Evolutionary conservation across 1,140 invertebrate species (phyloP).

Genomic region (Melanaphis sacchari): DNA sequence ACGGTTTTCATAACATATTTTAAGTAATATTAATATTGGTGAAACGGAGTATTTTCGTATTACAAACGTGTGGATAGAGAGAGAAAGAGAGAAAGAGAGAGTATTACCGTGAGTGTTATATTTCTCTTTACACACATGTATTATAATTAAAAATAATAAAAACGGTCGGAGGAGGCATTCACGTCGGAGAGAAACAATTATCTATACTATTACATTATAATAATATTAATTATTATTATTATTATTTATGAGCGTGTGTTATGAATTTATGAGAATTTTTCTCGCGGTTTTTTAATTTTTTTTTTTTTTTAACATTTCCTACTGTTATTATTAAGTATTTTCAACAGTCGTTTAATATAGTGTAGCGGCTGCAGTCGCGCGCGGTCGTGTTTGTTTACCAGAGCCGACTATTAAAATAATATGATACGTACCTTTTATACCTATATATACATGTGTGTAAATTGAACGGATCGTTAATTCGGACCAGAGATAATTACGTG

Average conservation of each 20-base stretch:
- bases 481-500: slow-evolving; percentile 36
- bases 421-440: not conserved
- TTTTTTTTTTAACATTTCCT: slow-evolving; percentile 1
- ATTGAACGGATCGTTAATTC: slow-evolving; percentile 52
- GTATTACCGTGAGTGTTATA: not conserved
- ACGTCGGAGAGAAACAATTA: slow-evolving; percentile 11
- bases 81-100: not conserved
- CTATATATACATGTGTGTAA: not conserved
- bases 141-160: slow-evolving; percentile 17
- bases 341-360: not conserved
- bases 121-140: not conserved
- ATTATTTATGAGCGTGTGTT: not conserved
- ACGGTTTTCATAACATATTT: not conserved
- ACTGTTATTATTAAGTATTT: not conserved
- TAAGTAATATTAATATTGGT: not conserved
- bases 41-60: not conserved
- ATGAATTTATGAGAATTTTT: not conserved
- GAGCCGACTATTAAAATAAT: not conserved
- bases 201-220: not conserved
- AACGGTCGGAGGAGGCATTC: not conserved
- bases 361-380: not conserved
- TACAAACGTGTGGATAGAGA: not conserved
- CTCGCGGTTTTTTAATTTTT: not conserved
- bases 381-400: slow-evolving; percentile 35
- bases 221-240: not conserved